Conservation (phyloP, 1,140 invertebrate species). For the Centruroides vittatus region DNA sequence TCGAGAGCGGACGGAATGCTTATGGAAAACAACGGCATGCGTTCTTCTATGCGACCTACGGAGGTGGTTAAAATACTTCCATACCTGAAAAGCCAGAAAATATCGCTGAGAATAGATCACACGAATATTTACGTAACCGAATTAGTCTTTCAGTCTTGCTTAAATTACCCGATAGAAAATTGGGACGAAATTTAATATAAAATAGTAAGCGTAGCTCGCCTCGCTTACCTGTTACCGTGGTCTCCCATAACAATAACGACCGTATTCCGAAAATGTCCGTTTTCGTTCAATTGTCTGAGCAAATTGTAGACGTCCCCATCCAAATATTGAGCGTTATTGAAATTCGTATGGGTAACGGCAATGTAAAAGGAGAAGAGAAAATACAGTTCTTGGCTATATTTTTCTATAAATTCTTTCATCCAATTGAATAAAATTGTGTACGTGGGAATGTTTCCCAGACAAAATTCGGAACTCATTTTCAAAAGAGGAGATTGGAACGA, state of each 20-base stretch:
- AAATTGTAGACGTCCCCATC: too few species aligned
- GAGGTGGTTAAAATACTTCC: constrained; percentile 64
- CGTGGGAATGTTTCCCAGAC: constrained; percentile 1
- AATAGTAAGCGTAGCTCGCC: not conserved
- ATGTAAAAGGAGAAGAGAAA: too few species aligned
- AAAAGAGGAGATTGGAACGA: constrained; percentile 10
- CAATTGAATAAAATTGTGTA: constrained; percentile 2
- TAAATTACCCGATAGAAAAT: constrained; percentile 25
- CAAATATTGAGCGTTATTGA: constrained; percentile 26
- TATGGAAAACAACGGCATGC: constrained; percentile 61
- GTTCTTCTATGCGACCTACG: constrained; percentile 41
- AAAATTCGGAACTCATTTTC: too few species aligned
- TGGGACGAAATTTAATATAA: constrained; percentile 22
- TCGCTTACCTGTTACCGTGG: too few species aligned
- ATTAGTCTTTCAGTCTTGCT: constrained; percentile 23
- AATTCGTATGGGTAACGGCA: too few species aligned
- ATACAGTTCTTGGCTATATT: too few species aligned
- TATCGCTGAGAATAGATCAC: constrained; percentile 75
- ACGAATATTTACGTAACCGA: constrained; percentile 25
- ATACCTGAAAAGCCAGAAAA: constrained; percentile 68
- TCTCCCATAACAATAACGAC: too few species aligned
- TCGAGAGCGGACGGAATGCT: constrained; percentile 58
- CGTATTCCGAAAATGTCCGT: too few species aligned
- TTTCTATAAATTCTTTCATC: too few species aligned
- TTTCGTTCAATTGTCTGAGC: too few species aligned